These are phyloP conservation scores for Neolamprologus longior DNA, from an alignment of 2,113 vertebrate genomes.

Conservation along the genomic window DNA sequence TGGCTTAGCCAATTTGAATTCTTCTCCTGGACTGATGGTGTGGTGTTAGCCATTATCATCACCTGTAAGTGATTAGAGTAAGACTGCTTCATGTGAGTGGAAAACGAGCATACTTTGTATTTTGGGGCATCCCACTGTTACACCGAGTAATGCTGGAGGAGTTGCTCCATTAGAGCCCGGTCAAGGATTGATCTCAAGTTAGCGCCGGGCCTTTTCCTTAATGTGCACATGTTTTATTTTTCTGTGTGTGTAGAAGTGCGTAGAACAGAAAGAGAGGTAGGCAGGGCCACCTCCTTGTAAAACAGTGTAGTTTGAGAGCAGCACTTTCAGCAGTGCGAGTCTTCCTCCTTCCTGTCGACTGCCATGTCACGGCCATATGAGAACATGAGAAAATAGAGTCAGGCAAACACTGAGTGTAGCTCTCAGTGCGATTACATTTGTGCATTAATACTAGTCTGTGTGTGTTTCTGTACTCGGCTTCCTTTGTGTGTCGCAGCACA, in stretches of 20 bases:
- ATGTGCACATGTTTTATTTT: background rate
- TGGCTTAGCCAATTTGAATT: background rate
- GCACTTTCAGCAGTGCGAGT: constrained; percentile 58
- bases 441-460: background rate
- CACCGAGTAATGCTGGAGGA: background rate
- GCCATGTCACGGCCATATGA: background rate
- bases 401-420: background rate
- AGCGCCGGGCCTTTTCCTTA: background rate
- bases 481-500: background rate
- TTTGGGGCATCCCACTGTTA: background rate
- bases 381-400: background rate
- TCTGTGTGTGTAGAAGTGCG: background rate
- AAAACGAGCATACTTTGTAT: background rate
- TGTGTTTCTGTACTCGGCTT: background rate
- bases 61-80: background rate
- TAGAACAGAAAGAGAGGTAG: background rate
- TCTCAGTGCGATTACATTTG: background rate
- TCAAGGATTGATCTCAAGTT: background rate
- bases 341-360: constrained; percentile 6
- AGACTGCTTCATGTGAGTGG: background rate
- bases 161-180: background rate
- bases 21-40: background rate
- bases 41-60: background rate
- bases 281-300: constrained; percentile 56
- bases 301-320: constrained; percentile 61